Conservation (phyloP, 2,113 vertebrate species). For the Mastomys coucha region DNA sequence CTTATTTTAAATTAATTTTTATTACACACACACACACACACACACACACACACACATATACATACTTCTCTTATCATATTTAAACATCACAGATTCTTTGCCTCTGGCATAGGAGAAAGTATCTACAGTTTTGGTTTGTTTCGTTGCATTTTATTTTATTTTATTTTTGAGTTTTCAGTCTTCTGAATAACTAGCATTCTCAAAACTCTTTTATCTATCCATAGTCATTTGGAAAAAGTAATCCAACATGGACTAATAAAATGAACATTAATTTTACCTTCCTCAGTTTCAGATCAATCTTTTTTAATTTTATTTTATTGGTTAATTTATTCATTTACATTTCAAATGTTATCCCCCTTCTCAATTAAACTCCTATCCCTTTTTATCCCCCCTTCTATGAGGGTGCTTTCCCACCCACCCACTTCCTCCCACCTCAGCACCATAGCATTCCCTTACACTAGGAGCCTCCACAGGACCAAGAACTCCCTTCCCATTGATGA, state of each 20-base stretch:
- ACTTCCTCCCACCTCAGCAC: too few species aligned
- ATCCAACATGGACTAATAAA: background rate
- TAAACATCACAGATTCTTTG: background rate
- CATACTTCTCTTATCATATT: background rate
- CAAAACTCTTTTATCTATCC: background rate
- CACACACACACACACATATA: too few species aligned
- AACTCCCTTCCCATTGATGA: too few species aligned
- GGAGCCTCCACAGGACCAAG: too few species aligned
- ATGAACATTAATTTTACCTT: background rate
- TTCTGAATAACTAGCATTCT: background rate
- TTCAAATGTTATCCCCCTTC: too few species aligned
- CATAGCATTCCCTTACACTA: too few species aligned
- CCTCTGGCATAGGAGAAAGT: background rate
- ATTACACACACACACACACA: too few species aligned
- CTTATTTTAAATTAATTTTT: background rate
- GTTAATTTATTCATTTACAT: too few species aligned
- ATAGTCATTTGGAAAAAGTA: constrained; percentile 13
- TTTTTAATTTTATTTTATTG: background rate
- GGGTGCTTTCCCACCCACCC: too few species aligned
- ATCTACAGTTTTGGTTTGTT: background rate
- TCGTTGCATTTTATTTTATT: background rate
- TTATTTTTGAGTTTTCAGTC: background rate
- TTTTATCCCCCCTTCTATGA: too few species aligned
- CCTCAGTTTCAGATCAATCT: background rate
- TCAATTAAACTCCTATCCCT: too few species aligned